A percentile compares a stretch with the other conserved stretches of the same genome.
phyloP scores from a whole-genome alignment of 64 coral and sea anemone species.

The Dendrophyllia cribrosa region DNA sequence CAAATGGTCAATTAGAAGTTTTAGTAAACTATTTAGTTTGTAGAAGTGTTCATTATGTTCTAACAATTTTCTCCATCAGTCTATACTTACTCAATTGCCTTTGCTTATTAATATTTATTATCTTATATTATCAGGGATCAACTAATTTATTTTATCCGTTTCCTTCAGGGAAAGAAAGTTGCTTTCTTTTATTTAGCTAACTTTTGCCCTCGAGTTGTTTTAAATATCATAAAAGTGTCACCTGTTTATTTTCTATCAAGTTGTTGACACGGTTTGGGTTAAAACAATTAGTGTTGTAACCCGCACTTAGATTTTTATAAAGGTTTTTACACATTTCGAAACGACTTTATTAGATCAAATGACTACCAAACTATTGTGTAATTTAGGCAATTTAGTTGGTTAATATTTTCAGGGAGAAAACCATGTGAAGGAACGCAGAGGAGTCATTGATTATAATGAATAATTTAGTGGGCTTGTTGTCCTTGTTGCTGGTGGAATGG shows the following conservation, averaged over 20 bases:
- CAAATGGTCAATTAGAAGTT: too few species aligned
- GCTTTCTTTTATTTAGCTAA: background rate
- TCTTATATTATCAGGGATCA: too few species aligned
- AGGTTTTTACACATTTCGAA: background rate
- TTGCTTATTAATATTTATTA: too few species aligned
- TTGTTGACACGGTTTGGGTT: background rate
- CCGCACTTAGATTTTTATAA: background rate
- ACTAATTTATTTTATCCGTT: too few species aligned
- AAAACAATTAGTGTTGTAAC: background rate
- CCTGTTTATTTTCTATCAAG: background rate
- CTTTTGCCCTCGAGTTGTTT: background rate
- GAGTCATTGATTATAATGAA: constrained; percentile 35
- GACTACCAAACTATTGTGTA: background rate
- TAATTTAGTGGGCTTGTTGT: constrained; percentile 53
- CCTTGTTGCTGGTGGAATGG: constrained; percentile 52
- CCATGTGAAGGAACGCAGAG: constrained; percentile 19
- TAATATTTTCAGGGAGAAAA: constrained; percentile 5
- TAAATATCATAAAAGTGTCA: constrained; percentile 2
- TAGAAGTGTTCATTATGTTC: too few species aligned
- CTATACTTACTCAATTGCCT: too few species aligned
- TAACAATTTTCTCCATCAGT: too few species aligned
- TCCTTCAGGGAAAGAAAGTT: too few species aligned
- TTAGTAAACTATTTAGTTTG: too few species aligned
- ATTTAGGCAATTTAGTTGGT: background rate
- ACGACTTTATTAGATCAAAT: background rate